A percentile compares a stretch with the other conserved stretches of the same genome.
phyloP scores from a whole-genome alignment of 2,888 invertebrate genomes.

The Heliothis peltigera region DNA sequence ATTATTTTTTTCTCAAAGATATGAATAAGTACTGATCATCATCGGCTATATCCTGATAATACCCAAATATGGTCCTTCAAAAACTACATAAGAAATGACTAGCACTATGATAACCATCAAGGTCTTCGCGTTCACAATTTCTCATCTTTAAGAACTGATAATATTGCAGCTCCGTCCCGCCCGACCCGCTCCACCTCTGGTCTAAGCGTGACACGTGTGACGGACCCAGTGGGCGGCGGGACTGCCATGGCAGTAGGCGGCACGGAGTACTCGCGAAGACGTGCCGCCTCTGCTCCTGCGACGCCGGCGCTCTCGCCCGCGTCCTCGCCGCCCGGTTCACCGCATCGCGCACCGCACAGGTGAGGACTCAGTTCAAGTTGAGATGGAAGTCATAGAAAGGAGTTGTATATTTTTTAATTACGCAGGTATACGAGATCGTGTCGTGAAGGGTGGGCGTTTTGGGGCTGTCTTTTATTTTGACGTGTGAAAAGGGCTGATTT shows the following conservation, averaged over 20 bases:
- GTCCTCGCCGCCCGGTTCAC: conserved; percentile 92
- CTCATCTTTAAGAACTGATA: background rate
- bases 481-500: no score
- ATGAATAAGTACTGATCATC: no score
- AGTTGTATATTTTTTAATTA: no score
- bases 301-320: conserved; percentile 94
- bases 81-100: no score
- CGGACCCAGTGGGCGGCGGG: conserved; percentile 90
- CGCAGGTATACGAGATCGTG: no score
- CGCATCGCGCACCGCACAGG: conserved; percentile 85
- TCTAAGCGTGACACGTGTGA: conserved; percentile 91
- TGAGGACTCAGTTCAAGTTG: conserved; percentile 49
- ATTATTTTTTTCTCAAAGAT: no score
- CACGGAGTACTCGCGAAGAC: conserved; percentile 88
- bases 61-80: no score
- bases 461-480: no score
- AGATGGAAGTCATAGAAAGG: background rate
- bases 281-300: conserved; percentile 93
- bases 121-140: conserved; percentile 2
- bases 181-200: conserved; percentile 93
- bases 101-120: no score
- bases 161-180: conserved; percentile 91
- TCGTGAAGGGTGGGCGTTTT: no score
- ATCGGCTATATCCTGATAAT: no score
- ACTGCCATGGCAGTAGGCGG: conserved; percentile 91